phyloP scores from a whole-genome alignment of 2,888 invertebrate species.

The Ganaspis brasiliensis region DNA sequence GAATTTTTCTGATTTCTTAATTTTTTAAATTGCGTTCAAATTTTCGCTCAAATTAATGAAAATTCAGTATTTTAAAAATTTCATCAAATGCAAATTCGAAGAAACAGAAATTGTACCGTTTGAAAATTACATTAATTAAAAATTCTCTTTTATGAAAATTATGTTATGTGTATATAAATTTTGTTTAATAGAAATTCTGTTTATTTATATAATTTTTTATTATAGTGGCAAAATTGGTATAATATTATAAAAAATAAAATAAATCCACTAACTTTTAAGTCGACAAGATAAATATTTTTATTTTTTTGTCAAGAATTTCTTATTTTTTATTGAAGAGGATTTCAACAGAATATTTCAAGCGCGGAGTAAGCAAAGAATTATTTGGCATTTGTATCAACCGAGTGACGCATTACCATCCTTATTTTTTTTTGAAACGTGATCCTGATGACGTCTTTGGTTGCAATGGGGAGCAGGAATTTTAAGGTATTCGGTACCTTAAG shows the following conservation, averaged over 20 bases:
- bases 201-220: no score
- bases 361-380: background rate
- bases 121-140: no score
- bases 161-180: no score
- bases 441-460: conserved; percentile 4
- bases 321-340: conserved; percentile 25
- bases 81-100: no score
- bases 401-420: conserved; percentile 7
- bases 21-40: no score
- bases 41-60: no score
- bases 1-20: no score
- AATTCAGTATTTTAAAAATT: no score
- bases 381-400: conserved; percentile 18
- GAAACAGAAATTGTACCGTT: no score
- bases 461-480: background rate
- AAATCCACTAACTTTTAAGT: background rate
- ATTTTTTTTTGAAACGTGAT: conserved; percentile 15
- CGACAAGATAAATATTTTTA: background rate
- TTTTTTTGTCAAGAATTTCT: background rate
- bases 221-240: no score
- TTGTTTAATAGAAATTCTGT: no score
- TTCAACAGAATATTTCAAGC: conserved; percentile 1
- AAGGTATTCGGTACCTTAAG: background rate
- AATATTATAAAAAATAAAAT: background rate
- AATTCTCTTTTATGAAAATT: no score